Evolutionary conservation across 2,797 vertebrate species (phyloP).

Genomic region (Ctenopoma kingsleyae): DNA sequence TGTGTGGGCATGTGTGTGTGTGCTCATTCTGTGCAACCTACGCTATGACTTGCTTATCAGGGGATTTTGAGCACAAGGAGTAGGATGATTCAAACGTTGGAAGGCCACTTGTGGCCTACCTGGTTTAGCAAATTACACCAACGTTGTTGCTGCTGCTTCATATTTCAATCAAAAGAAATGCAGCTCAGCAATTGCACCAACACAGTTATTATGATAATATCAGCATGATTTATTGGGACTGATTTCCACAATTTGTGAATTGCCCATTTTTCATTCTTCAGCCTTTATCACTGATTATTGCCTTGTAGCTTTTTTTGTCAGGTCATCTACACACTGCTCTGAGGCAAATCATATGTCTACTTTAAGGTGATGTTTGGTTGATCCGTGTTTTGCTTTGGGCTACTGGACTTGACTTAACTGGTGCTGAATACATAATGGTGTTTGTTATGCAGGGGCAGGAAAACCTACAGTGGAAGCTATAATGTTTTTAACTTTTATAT

Average conservation of each 20-base stretch:
- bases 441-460: constrained; percentile 58
- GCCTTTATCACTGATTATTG: not conserved
- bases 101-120: constrained; percentile 70
- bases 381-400: constrained; percentile 71
- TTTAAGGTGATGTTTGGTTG: constrained; percentile 63
- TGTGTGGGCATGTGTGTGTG: constrained; percentile 59
- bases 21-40: constrained; percentile 65
- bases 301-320: constrained; percentile 24
- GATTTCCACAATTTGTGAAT: constrained; percentile 1
- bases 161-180: constrained; percentile 38
- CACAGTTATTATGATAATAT: constrained; percentile 16
- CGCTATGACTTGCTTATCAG: constrained; percentile 64
- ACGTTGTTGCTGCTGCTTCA: constrained; percentile 53
- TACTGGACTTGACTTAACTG: constrained; percentile 68
- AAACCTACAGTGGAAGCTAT: constrained; percentile 25
- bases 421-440: constrained; percentile 70
- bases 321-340: constrained; percentile 30
- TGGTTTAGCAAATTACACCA: constrained; percentile 66
- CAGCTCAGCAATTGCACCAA: constrained; percentile 3
- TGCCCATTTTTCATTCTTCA: constrained; percentile 3
- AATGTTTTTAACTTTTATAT: constrained; percentile 28
- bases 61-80: constrained; percentile 65
- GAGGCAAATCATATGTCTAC: constrained; percentile 58
- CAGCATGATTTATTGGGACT: constrained; percentile 5
- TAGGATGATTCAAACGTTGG: constrained; percentile 70